phyloP scores from a whole-genome alignment of 2,797 vertebrate genomes.

The Picus viridis region DNA sequence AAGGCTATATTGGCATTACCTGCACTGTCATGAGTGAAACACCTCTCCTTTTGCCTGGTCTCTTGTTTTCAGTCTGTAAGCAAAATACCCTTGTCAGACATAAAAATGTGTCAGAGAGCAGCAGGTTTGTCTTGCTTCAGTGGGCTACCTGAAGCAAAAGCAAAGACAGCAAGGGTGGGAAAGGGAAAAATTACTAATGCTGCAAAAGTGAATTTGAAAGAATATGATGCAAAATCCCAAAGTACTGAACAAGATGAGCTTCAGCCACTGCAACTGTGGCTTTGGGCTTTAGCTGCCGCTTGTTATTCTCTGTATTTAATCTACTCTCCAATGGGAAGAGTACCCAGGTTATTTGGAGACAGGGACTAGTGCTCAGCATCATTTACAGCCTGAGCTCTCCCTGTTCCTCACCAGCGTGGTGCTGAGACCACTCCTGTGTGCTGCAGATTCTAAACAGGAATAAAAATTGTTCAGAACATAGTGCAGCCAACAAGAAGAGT shows the following conservation, averaged over 20 bases:
- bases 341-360: background rate
- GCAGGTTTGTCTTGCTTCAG: background rate
- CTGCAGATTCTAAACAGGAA: conserved; percentile 37
- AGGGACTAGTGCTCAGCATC: background rate
- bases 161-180: fast-evolving
- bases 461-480: background rate
- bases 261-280: background rate
- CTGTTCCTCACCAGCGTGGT: background rate
- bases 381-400: background rate
- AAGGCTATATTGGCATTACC: background rate
- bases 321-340: background rate
- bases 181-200: background rate
- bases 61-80: background rate
- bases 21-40: background rate
- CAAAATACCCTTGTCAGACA: background rate
- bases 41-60: background rate
- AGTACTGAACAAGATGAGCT: background rate
- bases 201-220: conserved; percentile 12
- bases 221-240: background rate
- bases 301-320: background rate
- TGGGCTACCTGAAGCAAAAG: background rate
- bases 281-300: conserved; percentile 19
- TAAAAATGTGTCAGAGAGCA: background rate
- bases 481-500: background rate
- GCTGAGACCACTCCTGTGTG: background rate